These are phyloP conservation scores for Drosophila anomalata DNA, from an alignment of 2,888 invertebrate species.

Conservation along the genomic window DNA sequence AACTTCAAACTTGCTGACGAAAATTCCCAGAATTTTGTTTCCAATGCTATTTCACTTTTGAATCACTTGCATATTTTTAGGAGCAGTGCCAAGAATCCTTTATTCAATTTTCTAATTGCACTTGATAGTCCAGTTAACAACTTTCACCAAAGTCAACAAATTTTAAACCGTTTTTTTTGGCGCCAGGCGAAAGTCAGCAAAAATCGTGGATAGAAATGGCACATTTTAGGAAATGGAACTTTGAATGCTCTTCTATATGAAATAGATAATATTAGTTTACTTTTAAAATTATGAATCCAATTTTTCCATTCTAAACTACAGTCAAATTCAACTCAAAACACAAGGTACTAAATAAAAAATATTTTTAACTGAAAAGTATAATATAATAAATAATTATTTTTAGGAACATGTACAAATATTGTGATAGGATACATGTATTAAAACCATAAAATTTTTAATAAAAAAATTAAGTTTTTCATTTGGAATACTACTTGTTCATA, in stretches of 20 bases:
- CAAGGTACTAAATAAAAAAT: too few species aligned
- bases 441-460: too few species aligned
- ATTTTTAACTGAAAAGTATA: too few species aligned
- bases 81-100: constrained; percentile 8
- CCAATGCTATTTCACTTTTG: constrained; percentile 12
- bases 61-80: background rate
- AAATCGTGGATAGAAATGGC: background rate
- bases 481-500: background rate
- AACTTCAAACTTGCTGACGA: background rate
- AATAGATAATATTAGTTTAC: background rate
- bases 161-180: constrained; percentile 32
- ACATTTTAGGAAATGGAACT: background rate
- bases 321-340: too few species aligned
- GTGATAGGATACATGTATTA: too few species aligned
- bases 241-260: background rate
- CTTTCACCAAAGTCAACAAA: constrained; percentile 40
- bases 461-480: background rate
- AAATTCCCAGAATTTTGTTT: constrained; percentile 10
- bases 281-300: background rate
- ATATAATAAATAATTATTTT: too few species aligned
- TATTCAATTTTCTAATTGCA: constrained; percentile 46
- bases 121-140: constrained; percentile 34
- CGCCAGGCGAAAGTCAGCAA: constrained; percentile 12
- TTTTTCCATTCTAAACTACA: too few species aligned
- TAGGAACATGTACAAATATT: too few species aligned